Evolutionary conservation across 1,140 invertebrate species (phyloP).

Genomic region (Pogonomyrmex californicus): DNA sequence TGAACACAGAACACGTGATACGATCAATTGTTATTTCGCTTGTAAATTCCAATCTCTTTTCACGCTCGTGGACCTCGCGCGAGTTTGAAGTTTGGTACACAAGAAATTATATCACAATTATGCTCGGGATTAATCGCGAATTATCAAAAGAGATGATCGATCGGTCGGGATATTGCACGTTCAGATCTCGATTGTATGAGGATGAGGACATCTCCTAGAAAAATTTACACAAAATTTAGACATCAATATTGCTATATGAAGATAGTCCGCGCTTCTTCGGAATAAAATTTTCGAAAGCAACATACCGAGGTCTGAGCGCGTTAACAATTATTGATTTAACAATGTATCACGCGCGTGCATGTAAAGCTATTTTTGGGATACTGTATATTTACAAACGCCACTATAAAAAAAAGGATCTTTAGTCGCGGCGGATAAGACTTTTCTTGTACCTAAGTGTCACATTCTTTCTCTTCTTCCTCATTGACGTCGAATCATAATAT

Average conservation of each 20-base stretch:
- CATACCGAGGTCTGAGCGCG: constrained; percentile 34
- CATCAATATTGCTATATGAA: constrained; percentile 9
- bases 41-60: not conserved
- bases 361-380: constrained; percentile 20
- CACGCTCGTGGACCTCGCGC: not conserved
- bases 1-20: constrained; percentile 66
- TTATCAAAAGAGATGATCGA: not conserved
- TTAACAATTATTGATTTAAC: constrained; percentile 4
- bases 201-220: not conserved
- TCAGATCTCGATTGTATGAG: constrained; percentile 40
- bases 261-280: constrained; percentile 6
- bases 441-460: not conserved
- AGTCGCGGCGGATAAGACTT: not conserved
- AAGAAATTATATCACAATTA: constrained; percentile 10
- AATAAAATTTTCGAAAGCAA: not conserved
- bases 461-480: not conserved
- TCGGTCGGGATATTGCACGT: not conserved
- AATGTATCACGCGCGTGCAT: constrained; percentile 6
- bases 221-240: not conserved
- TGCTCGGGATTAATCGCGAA: constrained; percentile 6
- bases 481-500: constrained; percentile 43
- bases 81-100: not conserved
- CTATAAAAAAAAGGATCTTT: not conserved
- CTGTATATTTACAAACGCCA: constrained; percentile 23
- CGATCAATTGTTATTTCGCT: not conserved